Base-by-base conservation (phyloP, 2,888 invertebrate species). In the Drosophila birchii region DNA sequence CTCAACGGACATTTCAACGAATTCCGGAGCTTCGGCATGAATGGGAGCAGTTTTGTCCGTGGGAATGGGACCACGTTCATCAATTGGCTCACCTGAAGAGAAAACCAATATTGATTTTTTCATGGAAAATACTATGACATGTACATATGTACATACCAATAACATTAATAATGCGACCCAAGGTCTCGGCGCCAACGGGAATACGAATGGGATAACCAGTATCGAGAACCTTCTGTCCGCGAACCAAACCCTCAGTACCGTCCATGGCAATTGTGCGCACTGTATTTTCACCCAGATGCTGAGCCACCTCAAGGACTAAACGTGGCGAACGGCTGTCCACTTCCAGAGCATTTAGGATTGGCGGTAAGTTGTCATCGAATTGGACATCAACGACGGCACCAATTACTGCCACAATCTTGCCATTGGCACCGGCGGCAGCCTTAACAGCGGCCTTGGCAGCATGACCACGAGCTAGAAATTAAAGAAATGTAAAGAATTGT, bases 341-440 rank as follows among this genome's bases (percentile, higher is more conserved):
- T 93, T 98, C 98, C 78, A 99, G 94, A 26, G 98, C 98, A 93
- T 98, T 99, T 77, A 99, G 94, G 91, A 99, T 99, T 14, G 97
- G 97, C 38, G 99, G 99, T 63, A 99, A 94, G 26, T 94, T 94
- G 69, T 96, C 96, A 58, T 98, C 98, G 90, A 99, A 99, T 92
- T 98, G 98, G 0, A 98, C 98, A 92, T 99, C 99, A 45, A 99
- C 98, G 77, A 99, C 98, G 88, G 99, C 98, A 93, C 98, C 98
- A 91, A 99, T 99, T 62, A 99, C 98, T 86, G 97, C 98, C 44
- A 98, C 97, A 78, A 99, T 81, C 62, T 78, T 91, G 38, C 90
- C 90, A 63, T 88, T 91, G 71, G 74, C 85, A 47, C 61, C 89
- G 44, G 79, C 89, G 51, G 85, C 86, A 34, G 78, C 84, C 62